Evolutionary conservation across 2,113 vertebrate genomes (phyloP).

Genomic region (Apodemus sylvaticus): DNA sequence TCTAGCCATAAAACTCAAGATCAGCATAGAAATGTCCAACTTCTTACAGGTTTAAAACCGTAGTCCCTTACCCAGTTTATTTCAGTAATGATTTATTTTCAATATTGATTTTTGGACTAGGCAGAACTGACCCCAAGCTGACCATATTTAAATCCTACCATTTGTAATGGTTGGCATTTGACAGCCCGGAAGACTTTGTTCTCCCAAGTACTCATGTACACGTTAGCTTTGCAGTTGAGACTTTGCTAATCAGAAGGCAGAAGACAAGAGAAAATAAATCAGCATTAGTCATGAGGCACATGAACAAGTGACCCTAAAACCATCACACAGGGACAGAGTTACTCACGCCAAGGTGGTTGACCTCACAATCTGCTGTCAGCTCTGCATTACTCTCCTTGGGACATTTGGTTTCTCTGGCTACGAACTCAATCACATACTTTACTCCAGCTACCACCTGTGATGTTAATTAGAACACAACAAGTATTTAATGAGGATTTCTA

Average conservation of each 20-base stretch:
- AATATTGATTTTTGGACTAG: slow-evolving; percentile 27
- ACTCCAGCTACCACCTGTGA: slow-evolving; percentile 80
- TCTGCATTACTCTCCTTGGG: slow-evolving; percentile 75
- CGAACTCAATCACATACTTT: slow-evolving; percentile 69
- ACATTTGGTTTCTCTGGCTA: slow-evolving; percentile 76
- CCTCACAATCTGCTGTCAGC: slow-evolving; percentile 62
- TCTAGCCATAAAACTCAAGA: background rate
- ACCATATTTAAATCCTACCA: slow-evolving; percentile 69
- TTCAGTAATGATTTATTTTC: slow-evolving; percentile 13
- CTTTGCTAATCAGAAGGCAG: slow-evolving; percentile 80
- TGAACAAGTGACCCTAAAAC: background rate
- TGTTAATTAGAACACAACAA: slow-evolving; percentile 53
- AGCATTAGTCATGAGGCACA: background rate
- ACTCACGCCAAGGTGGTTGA: slow-evolving; percentile 75
- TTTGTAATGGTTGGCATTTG: slow-evolving; percentile 71
- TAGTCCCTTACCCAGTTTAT: too few relatives aligned
- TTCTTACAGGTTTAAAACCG: background rate
- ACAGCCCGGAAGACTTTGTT: slow-evolving; percentile 72
- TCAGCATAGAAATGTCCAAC: background rate
- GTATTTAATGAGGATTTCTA: background rate
- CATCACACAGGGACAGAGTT: background rate
- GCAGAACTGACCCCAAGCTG: background rate
- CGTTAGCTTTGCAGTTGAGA: slow-evolving; percentile 84
- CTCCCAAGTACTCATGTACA: slow-evolving; percentile 87
- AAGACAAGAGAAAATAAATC: slow-evolving; percentile 60